Conservation (phyloP, 2,113 vertebrate genomes). For the Charadrius vociferus region DNA sequence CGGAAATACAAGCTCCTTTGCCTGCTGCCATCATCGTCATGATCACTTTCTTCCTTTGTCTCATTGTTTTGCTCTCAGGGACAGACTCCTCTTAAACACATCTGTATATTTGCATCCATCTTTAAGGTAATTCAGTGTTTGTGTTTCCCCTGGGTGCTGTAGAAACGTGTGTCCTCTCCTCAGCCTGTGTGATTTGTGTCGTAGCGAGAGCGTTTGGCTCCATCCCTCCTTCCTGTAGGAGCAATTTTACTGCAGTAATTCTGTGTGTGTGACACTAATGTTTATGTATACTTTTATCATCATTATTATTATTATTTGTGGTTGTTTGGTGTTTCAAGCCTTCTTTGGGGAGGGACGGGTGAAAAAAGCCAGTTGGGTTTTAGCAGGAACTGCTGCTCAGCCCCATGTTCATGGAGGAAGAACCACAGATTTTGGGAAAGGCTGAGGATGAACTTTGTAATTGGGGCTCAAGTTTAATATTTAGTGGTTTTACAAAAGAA, state of each 20-base stretch:
- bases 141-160: constrained; percentile 12
- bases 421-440: neutral
- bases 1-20: neutral
- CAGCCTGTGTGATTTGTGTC: neutral
- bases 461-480: neutral
- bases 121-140: constrained; percentile 70
- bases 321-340: neutral
- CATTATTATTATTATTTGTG: neutral
- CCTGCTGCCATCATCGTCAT: constrained; percentile 1
- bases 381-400: neutral
- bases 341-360: neutral
- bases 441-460: neutral
- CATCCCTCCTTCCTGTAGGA: constrained; percentile 7
- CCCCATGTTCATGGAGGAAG: accelerated
- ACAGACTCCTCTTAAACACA: constrained; percentile 66
- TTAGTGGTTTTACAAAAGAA: neutral
- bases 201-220: neutral
- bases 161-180: neutral
- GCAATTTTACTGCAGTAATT: neutral
- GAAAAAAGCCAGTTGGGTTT: neutral
- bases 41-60: constrained; percentile 48
- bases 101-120: constrained; percentile 69
- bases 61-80: constrained; percentile 66
- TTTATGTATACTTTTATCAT: neutral
- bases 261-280: neutral